These are phyloP conservation scores for Drosophila nannoptera DNA, from an alignment of 1,140 invertebrate species.

Conservation along the genomic window DNA sequence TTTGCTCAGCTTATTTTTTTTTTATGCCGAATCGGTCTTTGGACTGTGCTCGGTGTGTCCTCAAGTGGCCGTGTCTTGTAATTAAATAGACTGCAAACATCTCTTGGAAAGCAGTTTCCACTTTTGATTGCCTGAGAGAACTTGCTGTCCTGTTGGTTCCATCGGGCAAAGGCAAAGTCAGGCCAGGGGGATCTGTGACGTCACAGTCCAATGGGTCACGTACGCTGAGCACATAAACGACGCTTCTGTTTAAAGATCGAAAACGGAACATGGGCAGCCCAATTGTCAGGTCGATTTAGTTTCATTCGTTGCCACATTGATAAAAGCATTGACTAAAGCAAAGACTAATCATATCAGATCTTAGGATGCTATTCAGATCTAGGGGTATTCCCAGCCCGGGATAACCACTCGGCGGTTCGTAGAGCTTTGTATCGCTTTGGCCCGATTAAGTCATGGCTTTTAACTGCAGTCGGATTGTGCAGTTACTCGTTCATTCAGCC, in stretches of 20 bases:
- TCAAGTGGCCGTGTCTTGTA: slow-evolving; percentile 43
- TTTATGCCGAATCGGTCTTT: not conserved
- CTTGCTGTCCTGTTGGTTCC: slow-evolving; percentile 15
- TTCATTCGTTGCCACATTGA: no score
- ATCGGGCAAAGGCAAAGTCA: not conserved
- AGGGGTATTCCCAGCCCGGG: not conserved
- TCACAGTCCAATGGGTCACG: slow-evolving; percentile 16
- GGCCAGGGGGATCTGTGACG: slow-evolving; percentile 1
- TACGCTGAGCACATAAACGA: slow-evolving; percentile 12
- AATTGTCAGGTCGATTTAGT: no score
- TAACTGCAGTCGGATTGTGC: slow-evolving; percentile 13
- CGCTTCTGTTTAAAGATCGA: not conserved
- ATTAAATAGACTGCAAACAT: slow-evolving; percentile 58
- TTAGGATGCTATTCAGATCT: no score
- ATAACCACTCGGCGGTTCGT: not conserved
- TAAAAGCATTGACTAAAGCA: no score
- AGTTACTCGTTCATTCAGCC: slow-evolving; percentile 11
- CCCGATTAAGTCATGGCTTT: slow-evolving; percentile 9
- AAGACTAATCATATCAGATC: no score
- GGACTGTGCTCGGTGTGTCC: not conserved
- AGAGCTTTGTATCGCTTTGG: not conserved
- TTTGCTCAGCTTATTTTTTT: slow-evolving; percentile 1
- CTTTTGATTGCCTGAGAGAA: slow-evolving; percentile 40
- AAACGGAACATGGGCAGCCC: no score
- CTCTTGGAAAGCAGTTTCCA: slow-evolving; percentile 11